Evolutionary conservation across 2,797 vertebrate genomes (phyloP).

Genomic region (Furcifer pardalis): DNA sequence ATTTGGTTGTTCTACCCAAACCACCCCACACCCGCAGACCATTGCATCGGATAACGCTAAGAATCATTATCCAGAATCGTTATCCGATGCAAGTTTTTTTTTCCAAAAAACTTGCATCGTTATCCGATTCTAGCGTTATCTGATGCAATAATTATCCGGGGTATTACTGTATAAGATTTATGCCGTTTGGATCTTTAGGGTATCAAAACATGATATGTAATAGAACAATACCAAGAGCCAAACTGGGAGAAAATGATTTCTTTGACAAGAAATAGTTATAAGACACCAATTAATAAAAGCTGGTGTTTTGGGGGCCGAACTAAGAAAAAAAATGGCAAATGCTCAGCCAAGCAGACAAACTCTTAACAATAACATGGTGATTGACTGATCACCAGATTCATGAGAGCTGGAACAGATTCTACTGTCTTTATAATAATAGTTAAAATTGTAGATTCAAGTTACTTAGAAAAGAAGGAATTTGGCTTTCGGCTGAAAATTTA

Average conservation of each 20-base stretch:
- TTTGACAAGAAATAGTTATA: background rate
- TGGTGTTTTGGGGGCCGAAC: background rate
- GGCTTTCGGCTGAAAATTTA: background rate
- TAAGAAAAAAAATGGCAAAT: background rate
- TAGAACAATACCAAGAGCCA: background rate
- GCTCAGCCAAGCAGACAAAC: background rate
- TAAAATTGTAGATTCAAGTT: background rate
- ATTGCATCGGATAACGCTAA: no score
- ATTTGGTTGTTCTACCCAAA: no score
- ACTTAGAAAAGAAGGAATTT: slow-evolving; percentile 14
- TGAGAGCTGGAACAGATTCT: no score
- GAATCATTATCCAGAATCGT: no score
- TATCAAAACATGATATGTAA: background rate
- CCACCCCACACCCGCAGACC: no score
- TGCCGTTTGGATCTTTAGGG: background rate
- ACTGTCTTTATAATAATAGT: no score
- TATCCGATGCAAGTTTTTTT: no score
- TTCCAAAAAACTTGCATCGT: no score
- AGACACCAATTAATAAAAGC: background rate
- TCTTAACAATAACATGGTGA: background rate
- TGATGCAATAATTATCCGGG: no score
- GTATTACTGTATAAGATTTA: no score
- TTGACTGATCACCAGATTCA: background rate
- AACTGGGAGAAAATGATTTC: background rate
- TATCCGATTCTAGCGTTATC: no score